Base-by-base conservation (phyloP, 2,888 invertebrate species). In the Sesia bembeciformis region DNA sequence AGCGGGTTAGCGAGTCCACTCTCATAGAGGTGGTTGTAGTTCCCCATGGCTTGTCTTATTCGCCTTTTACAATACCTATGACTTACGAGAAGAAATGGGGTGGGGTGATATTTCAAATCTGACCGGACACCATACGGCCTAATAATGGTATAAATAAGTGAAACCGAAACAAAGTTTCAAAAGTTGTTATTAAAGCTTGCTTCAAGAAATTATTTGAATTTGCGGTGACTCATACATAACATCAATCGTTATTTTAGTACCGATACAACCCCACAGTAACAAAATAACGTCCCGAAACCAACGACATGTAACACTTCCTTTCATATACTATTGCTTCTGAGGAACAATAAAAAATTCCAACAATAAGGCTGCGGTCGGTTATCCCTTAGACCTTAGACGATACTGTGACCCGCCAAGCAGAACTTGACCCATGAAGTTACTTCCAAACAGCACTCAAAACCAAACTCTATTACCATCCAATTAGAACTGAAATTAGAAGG, bases 291-390 rank as follows among this genome's bases (percentile, higher is more conserved):
- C 72, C 68, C 73, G 76, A 77, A 75, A 66, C 64, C 77, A 84
- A 78, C 83, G 81, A 82, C 67, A 78, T 71, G 81, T 80, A 63
- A 76, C 70, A 77, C 84, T 77, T 83, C 85, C 84, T 80, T 68
- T 68, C 61, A 67, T 65, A 67, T 65, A 57, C 60, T 61, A 65
- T 65, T 67, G 68, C 69, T 70, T 70, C 65, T 59, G 62, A 74
- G 68, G 71, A 70, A 77, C 71, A 78, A 83, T 80, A 81, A 80
- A 79, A 81, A 81, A 68, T 68, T 74, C 63, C 57, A 74, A 79
- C 76, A 75, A 78, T 77, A 77, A 76, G 71, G 63, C 64, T 74
- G 77, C 71, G 77, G 77, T 78, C 66, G 65, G 65, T 67, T 71
- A 73, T 69, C 74, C 77, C 74, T 71, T 68, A 72, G 23, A 38